Evolutionary conservation across 2,888 invertebrate genomes (phyloP).

Genomic region (Fabriciana adippe): DNA sequence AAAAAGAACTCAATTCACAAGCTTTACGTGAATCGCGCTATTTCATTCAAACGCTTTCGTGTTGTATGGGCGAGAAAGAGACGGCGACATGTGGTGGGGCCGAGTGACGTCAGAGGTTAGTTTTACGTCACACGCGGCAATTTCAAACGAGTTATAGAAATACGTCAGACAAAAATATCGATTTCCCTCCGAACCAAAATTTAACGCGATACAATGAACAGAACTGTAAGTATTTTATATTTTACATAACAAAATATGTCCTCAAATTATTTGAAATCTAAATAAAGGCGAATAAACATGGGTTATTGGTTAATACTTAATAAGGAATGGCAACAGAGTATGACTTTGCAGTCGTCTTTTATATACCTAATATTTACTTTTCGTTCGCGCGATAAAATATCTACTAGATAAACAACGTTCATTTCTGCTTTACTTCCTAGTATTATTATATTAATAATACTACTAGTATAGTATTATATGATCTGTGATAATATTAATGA

Average conservation of each 20-base stretch:
- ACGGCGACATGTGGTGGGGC: constrained; percentile 47
- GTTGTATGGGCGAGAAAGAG: constrained; percentile 54
- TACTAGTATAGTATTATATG: too few relatives aligned
- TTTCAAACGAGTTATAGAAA: constrained; percentile 68
- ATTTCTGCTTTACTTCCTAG: too few relatives aligned
- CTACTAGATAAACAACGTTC: too few relatives aligned
- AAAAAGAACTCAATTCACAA: constrained; percentile 77
- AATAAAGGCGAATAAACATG: neutral
- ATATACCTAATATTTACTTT: too few relatives aligned
- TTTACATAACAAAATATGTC: neutral
- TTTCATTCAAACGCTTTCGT: constrained; percentile 63
- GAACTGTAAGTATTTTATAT: constrained; percentile 3
- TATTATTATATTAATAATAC: too few relatives aligned
- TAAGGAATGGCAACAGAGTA: too few relatives aligned
- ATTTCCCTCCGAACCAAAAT: constrained; percentile 49
- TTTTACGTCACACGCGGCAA: constrained; percentile 80
- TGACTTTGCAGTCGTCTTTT: too few relatives aligned
- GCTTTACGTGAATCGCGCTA: constrained; percentile 59
- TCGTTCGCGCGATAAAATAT: too few relatives aligned
- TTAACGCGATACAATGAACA: constrained; percentile 23
- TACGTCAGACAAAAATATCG: constrained; percentile 71
- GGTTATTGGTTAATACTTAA: too few relatives aligned
- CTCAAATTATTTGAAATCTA: neutral
- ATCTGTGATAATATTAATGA: too few relatives aligned
- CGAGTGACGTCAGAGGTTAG: constrained; percentile 65